A percentile compares a stretch with the other conserved stretches of the same genome.
phyloP scores from a whole-genome alignment of 2,113 vertebrate genomes.

The Eonycteris spelaea region DNA sequence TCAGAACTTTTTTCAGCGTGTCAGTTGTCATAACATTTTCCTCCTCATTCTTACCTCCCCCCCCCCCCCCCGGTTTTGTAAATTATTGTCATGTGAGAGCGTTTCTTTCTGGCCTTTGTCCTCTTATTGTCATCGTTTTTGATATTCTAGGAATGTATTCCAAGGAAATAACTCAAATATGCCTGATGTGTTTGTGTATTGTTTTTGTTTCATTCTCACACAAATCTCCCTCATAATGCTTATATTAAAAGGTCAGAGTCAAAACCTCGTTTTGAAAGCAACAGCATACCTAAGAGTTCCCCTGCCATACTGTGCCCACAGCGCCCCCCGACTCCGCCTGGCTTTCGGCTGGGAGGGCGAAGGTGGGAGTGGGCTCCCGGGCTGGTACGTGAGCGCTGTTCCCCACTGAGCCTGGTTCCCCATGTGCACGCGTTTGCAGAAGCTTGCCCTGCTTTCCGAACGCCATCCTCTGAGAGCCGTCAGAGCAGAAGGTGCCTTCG shows the following conservation, averaged over 20 bases:
- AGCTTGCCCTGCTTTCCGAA: too few species aligned
- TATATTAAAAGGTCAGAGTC: neutral
- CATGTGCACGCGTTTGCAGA: fast-evolving
- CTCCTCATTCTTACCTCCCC: neutral
- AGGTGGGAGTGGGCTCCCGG: too few species aligned
- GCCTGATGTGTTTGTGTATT: neutral
- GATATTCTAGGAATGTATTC: neutral
- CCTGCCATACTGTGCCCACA: neutral
- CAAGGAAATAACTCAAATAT: neutral
- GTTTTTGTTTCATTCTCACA: neutral
- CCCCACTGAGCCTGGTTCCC: neutral
- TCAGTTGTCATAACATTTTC: neutral
- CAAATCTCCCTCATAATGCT: neutral
- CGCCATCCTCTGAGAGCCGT: neutral
- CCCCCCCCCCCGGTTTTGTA: neutral
- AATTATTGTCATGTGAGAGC: neutral
- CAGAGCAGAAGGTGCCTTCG: neutral
- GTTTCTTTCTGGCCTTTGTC: neutral
- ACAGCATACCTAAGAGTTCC: fast-evolving
- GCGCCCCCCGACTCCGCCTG: neutral
- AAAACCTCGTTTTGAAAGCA: neutral
- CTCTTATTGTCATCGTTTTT: neutral
- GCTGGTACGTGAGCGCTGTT: neutral
- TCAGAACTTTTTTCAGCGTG: neutral
- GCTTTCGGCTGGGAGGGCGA: neutral